phyloP scores from a whole-genome alignment of 2,797 vertebrate species.

The Rhabdophis nuchalis region DNA sequence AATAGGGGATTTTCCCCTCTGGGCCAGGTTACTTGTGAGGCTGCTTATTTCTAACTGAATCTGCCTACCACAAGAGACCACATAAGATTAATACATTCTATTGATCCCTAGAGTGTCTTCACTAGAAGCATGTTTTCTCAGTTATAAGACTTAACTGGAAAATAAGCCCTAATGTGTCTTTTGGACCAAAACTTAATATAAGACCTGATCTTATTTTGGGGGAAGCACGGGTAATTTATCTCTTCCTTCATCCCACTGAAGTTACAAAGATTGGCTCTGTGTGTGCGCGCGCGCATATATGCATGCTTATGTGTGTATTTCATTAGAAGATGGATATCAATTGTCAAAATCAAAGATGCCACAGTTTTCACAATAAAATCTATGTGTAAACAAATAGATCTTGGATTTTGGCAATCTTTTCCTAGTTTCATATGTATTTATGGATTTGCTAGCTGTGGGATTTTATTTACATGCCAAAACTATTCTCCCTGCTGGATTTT shows the following conservation, averaged over 20 bases:
- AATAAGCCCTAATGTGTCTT: too few relatives aligned
- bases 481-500: neutral
- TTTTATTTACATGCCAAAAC: neutral
- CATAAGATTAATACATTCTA: neutral
- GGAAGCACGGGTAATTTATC: neutral
- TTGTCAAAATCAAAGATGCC: neutral
- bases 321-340: neutral
- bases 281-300: neutral
- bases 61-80: neutral
- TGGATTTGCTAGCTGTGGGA: neutral
- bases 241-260: neutral
- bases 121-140: neutral
- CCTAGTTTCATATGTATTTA: neutral
- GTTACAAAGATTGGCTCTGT: neutral
- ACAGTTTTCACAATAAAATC: neutral
- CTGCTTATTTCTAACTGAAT: neutral
- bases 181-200: too few relatives aligned
- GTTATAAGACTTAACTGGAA: neutral
- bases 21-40: neutral
- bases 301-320: neutral
- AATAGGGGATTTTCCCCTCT: neutral
- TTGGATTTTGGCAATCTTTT: neutral
- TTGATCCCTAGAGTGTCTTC: neutral
- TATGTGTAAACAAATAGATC: neutral
- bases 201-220: too few relatives aligned